These are phyloP conservation scores for Drosophila tsacasi DNA, from an alignment of 1,140 invertebrate species.

Conservation along the genomic window DNA sequence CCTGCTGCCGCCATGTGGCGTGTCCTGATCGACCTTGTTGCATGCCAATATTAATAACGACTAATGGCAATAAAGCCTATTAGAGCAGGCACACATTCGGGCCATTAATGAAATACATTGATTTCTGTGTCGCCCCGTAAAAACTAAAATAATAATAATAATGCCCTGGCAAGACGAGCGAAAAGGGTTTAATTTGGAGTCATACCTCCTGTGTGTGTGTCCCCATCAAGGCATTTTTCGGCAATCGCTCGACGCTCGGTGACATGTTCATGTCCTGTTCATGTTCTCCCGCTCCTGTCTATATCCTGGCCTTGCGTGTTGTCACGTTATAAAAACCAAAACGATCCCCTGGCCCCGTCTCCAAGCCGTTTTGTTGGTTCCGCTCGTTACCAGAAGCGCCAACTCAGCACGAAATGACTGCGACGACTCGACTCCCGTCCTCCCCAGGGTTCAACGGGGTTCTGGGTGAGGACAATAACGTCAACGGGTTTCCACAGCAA, in stretches of 20 bases:
- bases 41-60: conserved; percentile 82
- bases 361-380: conserved; percentile 58
- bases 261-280: conserved; percentile 53
- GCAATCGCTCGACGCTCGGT: conserved; percentile 41
- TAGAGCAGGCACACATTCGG: conserved; percentile 78
- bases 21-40: conserved; percentile 68
- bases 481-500: conserved; percentile 43
- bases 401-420: conserved; percentile 53
- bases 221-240: conserved; percentile 29
- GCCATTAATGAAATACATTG: conserved; percentile 82
- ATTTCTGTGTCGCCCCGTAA: conserved; percentile 68
- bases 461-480: conserved; percentile 30
- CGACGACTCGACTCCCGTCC: conserved; percentile 9
- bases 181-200: conserved; percentile 60
- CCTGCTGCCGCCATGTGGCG: conserved; percentile 15
- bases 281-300: conserved; percentile 23
- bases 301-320: conserved; percentile 76
- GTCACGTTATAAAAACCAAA: conserved; percentile 84
- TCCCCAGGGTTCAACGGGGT: not conserved
- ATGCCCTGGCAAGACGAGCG: not conserved
- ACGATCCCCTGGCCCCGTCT: conserved; percentile 54
- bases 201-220: conserved; percentile 37
- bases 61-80: conserved; percentile 81
- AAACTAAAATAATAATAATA: conserved; percentile 22
- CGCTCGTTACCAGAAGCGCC: conserved; percentile 81